Evolutionary conservation across 2,888 invertebrate species (phyloP), one percentile per base, ranked within the genome.

Genomic region (Drosophila lacicola): DNA sequence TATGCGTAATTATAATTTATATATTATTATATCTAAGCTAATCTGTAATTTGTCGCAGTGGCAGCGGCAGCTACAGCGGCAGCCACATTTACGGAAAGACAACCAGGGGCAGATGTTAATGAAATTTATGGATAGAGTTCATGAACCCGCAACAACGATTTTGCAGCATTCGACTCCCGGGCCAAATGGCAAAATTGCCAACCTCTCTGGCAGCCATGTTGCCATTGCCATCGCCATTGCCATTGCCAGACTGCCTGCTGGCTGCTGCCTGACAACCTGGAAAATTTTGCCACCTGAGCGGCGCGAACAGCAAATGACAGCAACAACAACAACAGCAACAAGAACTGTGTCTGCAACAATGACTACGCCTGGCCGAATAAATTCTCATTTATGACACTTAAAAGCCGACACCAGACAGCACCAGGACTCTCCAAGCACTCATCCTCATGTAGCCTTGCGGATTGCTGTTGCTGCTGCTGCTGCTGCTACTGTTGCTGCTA

Each of bases 311-410:
- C 74, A 60, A 58, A 74, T 55, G 68, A 46, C 51, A 47, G 21
- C 19, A 37, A 8, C 21, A 17, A 9, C 21, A 45, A 19, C 9
- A 14, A 9, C 44, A 19, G 25, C 51, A 46, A 34, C 53, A 61
- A 33, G 46, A 65, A 55, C 50, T 70, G 37, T 61, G 89, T 56
- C 53, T 67, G 56, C 78, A 65, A 67, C 84, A 89, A 83, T 87
- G 71, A 74, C 87, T 87, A 83, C 70, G 85, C 89, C 88, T 68
- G 85, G 82, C 70, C 85, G 79, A 87, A 85, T 85, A 85, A 85
- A 85, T 85, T 85, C 82, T 89, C 85, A 89, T 85, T 89, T 85
- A 85, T 85, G 85, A 85, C 89, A 84, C 89, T 87, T 84, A 80
- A 85, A 85, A 81, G 80, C 84, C 67, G 62, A 69, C 74, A 70